Percentiles rank a stretch among this genome's conserved stretches.
phyloP scores from a whole-genome alignment of 1,140 invertebrate species.

The Formica exsecta region DNA sequence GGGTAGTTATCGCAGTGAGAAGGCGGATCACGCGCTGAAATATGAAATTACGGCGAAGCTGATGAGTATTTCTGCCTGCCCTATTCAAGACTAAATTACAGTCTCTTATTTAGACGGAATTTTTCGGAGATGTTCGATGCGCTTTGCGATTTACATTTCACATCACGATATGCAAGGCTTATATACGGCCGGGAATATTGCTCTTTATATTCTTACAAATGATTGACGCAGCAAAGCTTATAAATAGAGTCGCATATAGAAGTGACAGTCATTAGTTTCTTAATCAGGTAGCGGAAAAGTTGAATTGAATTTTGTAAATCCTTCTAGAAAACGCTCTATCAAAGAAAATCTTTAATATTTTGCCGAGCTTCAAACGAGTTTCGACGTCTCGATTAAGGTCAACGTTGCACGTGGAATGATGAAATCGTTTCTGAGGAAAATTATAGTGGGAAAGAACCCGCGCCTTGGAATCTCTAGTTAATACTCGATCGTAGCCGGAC shows the following conservation, averaged over 20 bases:
- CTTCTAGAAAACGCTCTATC: neutral
- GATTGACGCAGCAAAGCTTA: slow-evolving; percentile 5
- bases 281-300: neutral
- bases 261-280: neutral
- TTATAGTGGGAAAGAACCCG: slow-evolving; percentile 52
- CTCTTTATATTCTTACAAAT: neutral
- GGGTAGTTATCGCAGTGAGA: slow-evolving; percentile 37
- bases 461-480: slow-evolving; percentile 49
- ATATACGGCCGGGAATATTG: slow-evolving; percentile 23
- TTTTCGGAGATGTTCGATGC: slow-evolving; percentile 50
- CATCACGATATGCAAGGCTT: slow-evolving; percentile 33
- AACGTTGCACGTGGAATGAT: slow-evolving; percentile 41
- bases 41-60: slow-evolving; percentile 56
- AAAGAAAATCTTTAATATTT: slow-evolving; percentile 64
- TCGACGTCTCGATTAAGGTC: slow-evolving; percentile 75
- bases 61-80: slow-evolving; percentile 48
- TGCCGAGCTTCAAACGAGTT: slow-evolving; percentile 63
- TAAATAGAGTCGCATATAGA: slow-evolving; percentile 16
- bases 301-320: slow-evolving; percentile 39
- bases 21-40: slow-evolving; percentile 47
- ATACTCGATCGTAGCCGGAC: slow-evolving; percentile 38
- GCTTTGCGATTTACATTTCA: slow-evolving; percentile 58
- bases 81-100: slow-evolving; percentile 34
- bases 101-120: slow-evolving; percentile 41
- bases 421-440: slow-evolving; percentile 60